Base-by-base conservation (phyloP, 2,113 vertebrate genomes). In the Plestiodon gilberti region DNA sequence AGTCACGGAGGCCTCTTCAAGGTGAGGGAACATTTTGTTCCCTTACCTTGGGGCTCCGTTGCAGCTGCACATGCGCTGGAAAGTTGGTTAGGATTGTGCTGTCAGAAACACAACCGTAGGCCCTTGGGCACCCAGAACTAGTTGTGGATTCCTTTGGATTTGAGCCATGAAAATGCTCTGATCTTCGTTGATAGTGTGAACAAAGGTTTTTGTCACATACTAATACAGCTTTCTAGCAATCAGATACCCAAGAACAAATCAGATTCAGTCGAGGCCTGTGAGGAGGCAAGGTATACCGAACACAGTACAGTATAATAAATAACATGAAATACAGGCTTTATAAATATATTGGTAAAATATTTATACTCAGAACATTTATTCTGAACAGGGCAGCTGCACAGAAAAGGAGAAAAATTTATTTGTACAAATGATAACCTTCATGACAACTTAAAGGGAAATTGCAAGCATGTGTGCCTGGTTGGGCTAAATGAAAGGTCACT, bases 401-500 rank as follows among this genome's bases (percentile, higher is more conserved):
- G 20, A 43, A 40, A 83, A n/a, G 23, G 33, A 35, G 52, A 84
- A 83, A 84, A 14, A 65, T 0, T 0, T 1, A 1, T 86, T 64
- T 67, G 15, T 43, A 57, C 20, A 67, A 84, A 82, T 52, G 38
- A n/a, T 52, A 70, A 55, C 77, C 52, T 82, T 23, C 40, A 33
- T 11, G 75, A 38, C n/a, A 85, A n/a, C 33, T 40, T 70, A 85
- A 87, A 25, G 55, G 48, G 84, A 81, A 90, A 88, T 8, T 0
- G 0, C 84, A 78, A 74, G 78, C 79, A 57, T 92, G 14, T 59
- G 61, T 15, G 6, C n/a, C 89, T 22, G 18, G 57, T 67, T 83
- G 40, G 38, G 86, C 85, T 33, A 89, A 94, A 92, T 0, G 3
- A 84, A 23, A 4, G 62, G 70, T 84, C 33, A 28, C 83, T 91